Percentiles rank a stretch among this genome's conserved stretches.
These are phyloP conservation scores for Tipula confusa DNA, from an alignment of 2,888 invertebrate genomes.

Conservation along the genomic window DNA sequence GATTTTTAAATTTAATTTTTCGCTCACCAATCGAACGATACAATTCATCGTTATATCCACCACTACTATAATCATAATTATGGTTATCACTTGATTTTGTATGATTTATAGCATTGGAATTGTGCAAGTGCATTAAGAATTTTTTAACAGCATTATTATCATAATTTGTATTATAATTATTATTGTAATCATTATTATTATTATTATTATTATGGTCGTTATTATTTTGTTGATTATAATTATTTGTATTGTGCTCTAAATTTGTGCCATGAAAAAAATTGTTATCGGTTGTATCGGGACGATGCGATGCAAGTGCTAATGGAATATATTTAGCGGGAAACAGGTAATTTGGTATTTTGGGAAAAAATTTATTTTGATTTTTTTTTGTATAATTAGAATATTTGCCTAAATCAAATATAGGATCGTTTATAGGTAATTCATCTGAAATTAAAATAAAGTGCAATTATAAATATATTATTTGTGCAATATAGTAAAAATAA, in stretches of 20 bases:
- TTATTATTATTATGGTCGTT: background rate
- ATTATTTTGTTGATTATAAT: background rate
- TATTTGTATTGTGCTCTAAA: constrained; percentile 36
- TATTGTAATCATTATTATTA: background rate
- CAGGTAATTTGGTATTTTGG: constrained; percentile 58
- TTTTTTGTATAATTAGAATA: background rate
- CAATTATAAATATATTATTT: background rate
- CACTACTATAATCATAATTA: constrained; percentile 26
- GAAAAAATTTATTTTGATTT: constrained; percentile 43
- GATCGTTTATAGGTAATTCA: constrained; percentile 29
- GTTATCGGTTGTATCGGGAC: constrained; percentile 48
- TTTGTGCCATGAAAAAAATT: constrained; percentile 32
- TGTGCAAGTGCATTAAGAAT: constrained; percentile 27
- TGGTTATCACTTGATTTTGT: background rate
- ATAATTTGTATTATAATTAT: background rate
- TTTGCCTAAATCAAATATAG: constrained; percentile 1
- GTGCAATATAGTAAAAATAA: constrained; percentile 5
- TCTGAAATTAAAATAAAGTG: constrained; percentile 27
- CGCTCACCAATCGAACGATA: constrained; percentile 27
- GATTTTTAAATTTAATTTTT: background rate
- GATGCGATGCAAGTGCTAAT: constrained; percentile 49
- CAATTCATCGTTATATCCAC: constrained; percentile 5
- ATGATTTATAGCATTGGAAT: background rate
- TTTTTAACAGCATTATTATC: background rate
- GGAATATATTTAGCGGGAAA: constrained; percentile 54